Base-by-base conservation (phyloP, 2,797 vertebrate species). In the Pterois miles region DNA sequence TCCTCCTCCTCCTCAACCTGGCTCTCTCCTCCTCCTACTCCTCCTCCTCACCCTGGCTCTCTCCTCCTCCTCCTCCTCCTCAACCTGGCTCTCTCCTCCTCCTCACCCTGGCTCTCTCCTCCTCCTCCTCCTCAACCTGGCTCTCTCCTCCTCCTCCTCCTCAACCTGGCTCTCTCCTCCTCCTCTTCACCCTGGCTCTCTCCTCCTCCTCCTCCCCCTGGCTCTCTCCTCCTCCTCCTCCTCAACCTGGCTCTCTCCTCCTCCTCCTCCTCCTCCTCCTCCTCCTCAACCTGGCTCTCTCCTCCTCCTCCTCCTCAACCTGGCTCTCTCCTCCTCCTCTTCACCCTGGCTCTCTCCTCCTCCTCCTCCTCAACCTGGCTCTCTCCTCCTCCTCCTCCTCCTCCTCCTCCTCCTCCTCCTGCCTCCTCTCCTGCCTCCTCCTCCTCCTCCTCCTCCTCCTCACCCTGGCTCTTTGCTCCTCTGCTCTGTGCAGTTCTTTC, bases 81-180 rank as follows among this genome's bases (percentile, higher is more conserved):
- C 11, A 29, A n/a, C n/a, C n/a, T n/a, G n/a, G n/a, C n/a, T n/a
- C n/a, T n/a, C n/a, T n/a, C n/a, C n/a, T n/a, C n/a, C n/a, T n/a
- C n/a, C n/a, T n/a, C n/a, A n/a, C n/a, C n/a, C n/a, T n/a, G n/a
- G n/a, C 89, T 93, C 97, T 99, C 82, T 95, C 87, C 80, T 98
- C 97, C 84, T 94, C 97, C 81, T 97, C 96, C 74, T 97, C 96
- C 65, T 70, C 11, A 29, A n/a, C n/a, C n/a, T n/a, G n/a, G n/a
- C 89, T 93, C 97, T 99, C 82, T 95, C 87, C 80, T 98, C 97
- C 84, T 94, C 97, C 81, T 97, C 96, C 74, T 97, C 96, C 65
- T 70, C 11, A 29, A n/a, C n/a, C n/a, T n/a, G n/a, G n/a, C n/a
- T n/a, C 89, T 93, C 97, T 99, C 27, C 27, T 29, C 20, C 46